Conservation (phyloP, 2,113 vertebrate genomes). For the Triplophysa dalaica region DNA sequence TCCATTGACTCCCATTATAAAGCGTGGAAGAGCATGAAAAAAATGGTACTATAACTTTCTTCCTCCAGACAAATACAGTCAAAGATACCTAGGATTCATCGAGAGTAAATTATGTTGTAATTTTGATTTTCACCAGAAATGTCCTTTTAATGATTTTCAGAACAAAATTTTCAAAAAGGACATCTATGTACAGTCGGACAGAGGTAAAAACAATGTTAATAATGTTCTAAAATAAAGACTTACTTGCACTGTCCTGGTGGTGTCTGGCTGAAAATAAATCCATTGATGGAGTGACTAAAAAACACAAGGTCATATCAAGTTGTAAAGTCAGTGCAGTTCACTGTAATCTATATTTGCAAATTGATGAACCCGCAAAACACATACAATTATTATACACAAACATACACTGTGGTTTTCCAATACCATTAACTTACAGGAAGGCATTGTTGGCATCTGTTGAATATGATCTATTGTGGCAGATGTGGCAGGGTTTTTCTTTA, state of each 20-base stretch:
- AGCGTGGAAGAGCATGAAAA: no score
- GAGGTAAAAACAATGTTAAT: no score
- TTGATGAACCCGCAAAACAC: background rate
- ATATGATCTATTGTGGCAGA: background rate
- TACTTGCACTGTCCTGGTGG: background rate
- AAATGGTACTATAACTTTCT: no score
- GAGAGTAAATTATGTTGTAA: no score
- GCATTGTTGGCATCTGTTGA: background rate
- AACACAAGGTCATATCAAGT: background rate
- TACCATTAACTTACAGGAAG: background rate
- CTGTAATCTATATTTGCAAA: background rate
- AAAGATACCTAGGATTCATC: no score
- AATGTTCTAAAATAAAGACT: background rate
- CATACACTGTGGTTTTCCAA: background rate
- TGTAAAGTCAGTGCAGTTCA: background rate
- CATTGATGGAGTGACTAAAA: background rate
- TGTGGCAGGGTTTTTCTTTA: background rate
- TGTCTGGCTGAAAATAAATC: background rate
- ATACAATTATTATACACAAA: background rate
- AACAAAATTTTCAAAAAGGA: no score
- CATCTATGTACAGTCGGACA: no score
- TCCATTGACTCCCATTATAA: no score
- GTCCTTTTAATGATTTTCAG: no score
- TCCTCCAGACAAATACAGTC: no score
- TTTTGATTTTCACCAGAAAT: no score